phyloP scores from a whole-genome alignment of 2,113 vertebrate species.

The Rhagologus leucostigma region DNA sequence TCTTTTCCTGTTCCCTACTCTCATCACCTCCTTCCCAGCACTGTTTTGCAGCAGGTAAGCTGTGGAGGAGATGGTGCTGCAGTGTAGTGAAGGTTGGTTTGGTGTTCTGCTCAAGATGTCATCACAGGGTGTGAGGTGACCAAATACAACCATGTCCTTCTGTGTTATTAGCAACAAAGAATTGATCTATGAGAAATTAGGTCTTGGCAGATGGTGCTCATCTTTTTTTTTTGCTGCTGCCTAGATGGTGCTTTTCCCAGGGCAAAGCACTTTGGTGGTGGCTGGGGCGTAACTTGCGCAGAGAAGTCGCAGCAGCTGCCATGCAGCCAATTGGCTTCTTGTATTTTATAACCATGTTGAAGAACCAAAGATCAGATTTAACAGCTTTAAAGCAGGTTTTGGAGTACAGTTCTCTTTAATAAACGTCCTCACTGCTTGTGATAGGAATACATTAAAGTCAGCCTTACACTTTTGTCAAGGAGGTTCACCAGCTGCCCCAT shows the following conservation, averaged over 20 bases:
- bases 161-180: neutral
- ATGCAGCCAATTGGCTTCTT: neutral
- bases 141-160: neutral
- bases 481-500: neutral
- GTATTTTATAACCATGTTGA: neutral
- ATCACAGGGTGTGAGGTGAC: neutral
- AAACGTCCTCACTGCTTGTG: fast-evolving
- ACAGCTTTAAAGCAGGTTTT: neutral
- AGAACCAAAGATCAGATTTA: neutral
- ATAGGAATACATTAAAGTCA: neutral
- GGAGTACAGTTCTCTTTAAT: neutral
- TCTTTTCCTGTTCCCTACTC: neutral
- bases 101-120: neutral
- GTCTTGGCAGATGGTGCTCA: neutral
- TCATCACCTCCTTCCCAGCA: neutral
- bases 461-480: neutral
- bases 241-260: neutral
- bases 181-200: neutral
- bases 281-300: neutral
- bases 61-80: neutral
- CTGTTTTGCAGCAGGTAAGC: neutral
- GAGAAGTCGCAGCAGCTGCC: neutral
- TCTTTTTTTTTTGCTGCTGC: neutral
- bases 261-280: neutral
- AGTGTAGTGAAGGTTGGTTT: neutral